Evolutionary conservation across 2,113 vertebrate genomes (phyloP).

Genomic region (Drymodes brunneopygia): DNA sequence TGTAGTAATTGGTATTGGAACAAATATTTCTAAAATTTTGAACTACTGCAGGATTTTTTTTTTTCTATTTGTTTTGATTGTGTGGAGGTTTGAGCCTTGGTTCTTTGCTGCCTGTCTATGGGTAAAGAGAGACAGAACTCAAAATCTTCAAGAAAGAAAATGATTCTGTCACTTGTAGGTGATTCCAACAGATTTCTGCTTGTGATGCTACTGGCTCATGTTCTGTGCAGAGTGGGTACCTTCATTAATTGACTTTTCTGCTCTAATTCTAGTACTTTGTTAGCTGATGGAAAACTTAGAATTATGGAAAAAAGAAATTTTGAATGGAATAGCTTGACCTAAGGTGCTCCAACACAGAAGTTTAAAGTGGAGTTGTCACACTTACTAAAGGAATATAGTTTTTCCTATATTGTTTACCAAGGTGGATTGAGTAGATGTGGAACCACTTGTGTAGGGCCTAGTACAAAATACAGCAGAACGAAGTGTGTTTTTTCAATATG

Average conservation of each 20-base stretch:
- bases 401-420: neutral
- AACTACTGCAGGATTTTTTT: neutral
- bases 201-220: rapidly evolving
- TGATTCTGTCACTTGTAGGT: neutral
- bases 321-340: neutral
- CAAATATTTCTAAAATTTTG: neutral
- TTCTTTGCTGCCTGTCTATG: neutral
- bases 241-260: neutral
- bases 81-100: neutral
- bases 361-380: neutral
- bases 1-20: neutral
- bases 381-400: neutral
- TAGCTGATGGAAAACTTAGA: neutral
- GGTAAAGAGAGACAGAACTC: neutral
- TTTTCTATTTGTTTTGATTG: neutral
- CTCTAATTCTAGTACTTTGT: neutral
- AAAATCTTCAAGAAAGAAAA: neutral
- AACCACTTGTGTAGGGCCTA: neutral
- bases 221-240: neutral
- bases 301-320: neutral
- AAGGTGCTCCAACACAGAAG: neutral
- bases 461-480: neutral
- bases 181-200: neutral
- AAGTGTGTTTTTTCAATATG: neutral
- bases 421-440: neutral